A percentile compares a stretch with the other conserved stretches of the same genome.
Conservation (phyloP, 2,888 invertebrate species). For the Andrena camellia region DNA sequence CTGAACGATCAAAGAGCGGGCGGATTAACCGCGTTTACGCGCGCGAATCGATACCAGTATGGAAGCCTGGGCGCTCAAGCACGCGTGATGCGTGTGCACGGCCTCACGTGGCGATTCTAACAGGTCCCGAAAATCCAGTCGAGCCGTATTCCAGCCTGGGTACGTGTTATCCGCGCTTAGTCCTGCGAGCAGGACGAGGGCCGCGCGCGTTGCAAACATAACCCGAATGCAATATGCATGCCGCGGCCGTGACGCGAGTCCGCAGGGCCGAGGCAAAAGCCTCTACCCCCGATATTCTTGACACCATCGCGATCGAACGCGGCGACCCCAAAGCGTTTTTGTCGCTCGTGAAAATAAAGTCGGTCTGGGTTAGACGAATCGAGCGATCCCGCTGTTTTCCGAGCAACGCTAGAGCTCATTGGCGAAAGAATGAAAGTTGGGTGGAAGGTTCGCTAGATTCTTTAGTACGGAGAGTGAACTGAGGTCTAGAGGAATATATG, state of each 20-base stretch:
- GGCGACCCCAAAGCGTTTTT: constrained; percentile 42
- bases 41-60: constrained; percentile 44
- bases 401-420: background rate
- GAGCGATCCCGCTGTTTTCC: background rate
- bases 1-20: constrained; percentile 20
- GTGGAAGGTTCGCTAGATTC: background rate
- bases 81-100: constrained; percentile 55
- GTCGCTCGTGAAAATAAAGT: constrained; percentile 40
- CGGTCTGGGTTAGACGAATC: background rate
- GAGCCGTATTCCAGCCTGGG: constrained; percentile 73
- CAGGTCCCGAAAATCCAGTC: constrained; percentile 72
- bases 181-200: constrained; percentile 52
- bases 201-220: constrained; percentile 55
- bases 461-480: background rate
- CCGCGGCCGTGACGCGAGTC: constrained; percentile 46
- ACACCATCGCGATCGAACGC: constrained; percentile 36
- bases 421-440: background rate
- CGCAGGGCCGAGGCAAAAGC: constrained; percentile 18
- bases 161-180: constrained; percentile 71
- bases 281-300: constrained; percentile 48
- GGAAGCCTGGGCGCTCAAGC: constrained; percentile 30
- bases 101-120: constrained; percentile 65
- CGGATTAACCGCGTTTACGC: constrained; percentile 50
- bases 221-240: constrained; percentile 75
- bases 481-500: no score